Evolutionary conservation across 2,888 invertebrate genomes (phyloP).

Genomic region (Lymantria dispar): DNA sequence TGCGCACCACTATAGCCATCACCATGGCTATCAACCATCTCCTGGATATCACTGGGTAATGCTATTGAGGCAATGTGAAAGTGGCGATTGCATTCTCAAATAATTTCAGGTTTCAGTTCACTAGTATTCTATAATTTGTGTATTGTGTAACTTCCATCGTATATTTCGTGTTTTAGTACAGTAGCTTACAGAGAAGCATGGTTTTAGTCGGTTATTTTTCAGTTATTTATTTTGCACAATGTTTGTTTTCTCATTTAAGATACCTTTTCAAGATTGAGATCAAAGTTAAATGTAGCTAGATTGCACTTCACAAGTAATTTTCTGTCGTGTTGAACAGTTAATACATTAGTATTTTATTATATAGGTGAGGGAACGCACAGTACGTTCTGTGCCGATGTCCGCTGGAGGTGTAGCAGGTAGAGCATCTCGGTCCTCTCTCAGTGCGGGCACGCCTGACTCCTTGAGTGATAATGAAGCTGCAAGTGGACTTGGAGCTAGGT

Average conservation of each 20-base stretch:
- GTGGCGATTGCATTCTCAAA: constrained; percentile 56
- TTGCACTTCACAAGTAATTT: constrained; percentile 1
- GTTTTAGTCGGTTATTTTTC: constrained; percentile 27
- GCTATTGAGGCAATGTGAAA: constrained; percentile 56
- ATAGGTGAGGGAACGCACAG: constrained; percentile 96
- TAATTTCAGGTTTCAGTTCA: constrained; percentile 47
- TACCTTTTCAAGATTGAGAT: constrained; percentile 9
- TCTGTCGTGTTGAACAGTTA: not conserved
- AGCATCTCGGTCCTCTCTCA: constrained; percentile 89
- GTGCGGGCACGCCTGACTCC: constrained; percentile 94
- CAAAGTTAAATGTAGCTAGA: constrained; percentile 10
- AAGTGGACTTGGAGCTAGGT: constrained; percentile 86
- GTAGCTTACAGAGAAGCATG: constrained; percentile 62
- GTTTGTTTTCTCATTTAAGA: constrained; percentile 20
- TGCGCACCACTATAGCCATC: constrained; percentile 84
- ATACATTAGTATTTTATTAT: constrained; percentile 15
- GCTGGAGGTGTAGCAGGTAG: constrained; percentile 78
- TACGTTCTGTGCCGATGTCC: constrained; percentile 95
- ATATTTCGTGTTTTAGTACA: constrained; percentile 40
- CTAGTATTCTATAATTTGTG: constrained; percentile 41
- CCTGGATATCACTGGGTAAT: constrained; percentile 90
- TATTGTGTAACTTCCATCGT: constrained; percentile 49
- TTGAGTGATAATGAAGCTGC: constrained; percentile 93
- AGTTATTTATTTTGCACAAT: constrained; percentile 13
- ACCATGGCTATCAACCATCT: constrained; percentile 87